Base-by-base conservation (phyloP, 2,113 vertebrate species). In the Hylia prasina region DNA sequence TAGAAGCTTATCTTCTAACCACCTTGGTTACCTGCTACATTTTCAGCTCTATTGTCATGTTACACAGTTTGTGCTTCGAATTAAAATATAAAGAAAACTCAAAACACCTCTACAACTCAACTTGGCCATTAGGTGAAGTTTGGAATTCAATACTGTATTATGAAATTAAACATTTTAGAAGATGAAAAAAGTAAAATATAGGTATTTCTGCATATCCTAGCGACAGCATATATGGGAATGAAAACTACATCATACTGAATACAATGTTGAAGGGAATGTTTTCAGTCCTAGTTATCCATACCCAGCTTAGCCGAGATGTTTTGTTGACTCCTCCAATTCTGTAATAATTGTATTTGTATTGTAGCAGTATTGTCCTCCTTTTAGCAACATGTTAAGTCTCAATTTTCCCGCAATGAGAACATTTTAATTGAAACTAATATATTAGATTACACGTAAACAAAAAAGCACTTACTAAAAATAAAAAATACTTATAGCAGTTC, bases 151-250 rank as follows among this genome's bases (percentile, higher is more conserved):
- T 11, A 22, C 2, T 45, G 6, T 44, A 50, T 48, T n/a, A 57
- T 22, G 47, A 60, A 77, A n/a, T 13, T 4, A n/a, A 22, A 31
- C 12, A 5, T n/a, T 37, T 69, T 40, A 48, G 31, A 91, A 69
- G 2, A 35, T 39, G 1, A 7, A 60, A 45, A 47, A 48, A 37
- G 13, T 27, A n/a, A 33, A 73, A 30, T 3, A 13, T 75, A 39
- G 1, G 4, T 15, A 25, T 60, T 87, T 50, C 4, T 65, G 21
- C 19, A 45, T 30, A 73, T 35, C 18, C 13, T 54, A 58, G 15
- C 0, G 0, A 25, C 23, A 70, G 21, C 12, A 37, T 5, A 69
- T 2, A 72, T 5, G 72, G 7, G 12, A 72, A 61, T n/a, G 33
- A 82, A 73, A 61, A 83, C 7, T 18, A 28, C 58, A 66, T 33